Evolutionary conservation across 2,888 invertebrate genomes (phyloP), one percentile per base, ranked within the genome.

Genomic region (Linyphia triangularis): DNA sequence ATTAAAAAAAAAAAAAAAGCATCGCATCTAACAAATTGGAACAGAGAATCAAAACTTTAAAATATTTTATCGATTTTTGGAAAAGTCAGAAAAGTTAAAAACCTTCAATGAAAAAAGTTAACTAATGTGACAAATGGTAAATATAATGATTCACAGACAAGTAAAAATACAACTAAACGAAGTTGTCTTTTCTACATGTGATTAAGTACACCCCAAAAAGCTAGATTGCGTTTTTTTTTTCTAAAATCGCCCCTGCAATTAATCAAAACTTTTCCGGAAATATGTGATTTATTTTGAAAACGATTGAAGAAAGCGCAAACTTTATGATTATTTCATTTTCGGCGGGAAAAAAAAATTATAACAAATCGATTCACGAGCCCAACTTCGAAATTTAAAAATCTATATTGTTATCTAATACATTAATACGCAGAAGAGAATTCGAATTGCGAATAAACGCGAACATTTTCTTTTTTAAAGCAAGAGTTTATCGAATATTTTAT

Each of bases 211-310:
- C 72, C n/a, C n/a, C 30, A 73, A 86, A 86, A 79, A 81, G 33
- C 28, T 67, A 19, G 26, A 28, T 30, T 30, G 22, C 30, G 43
- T 63, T 57, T 65, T 69, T 81, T 86, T 33, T 79, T 13, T n/a
- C 9, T 37, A n/a, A 37, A 72, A 86, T 86, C 79, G 79, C 81
- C 69, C 59, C 24, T 79, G 73, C 59, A 86, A 86, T 86, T 82
- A 86, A 86, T 86, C 86, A 86, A 81, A 86, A 86, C 63, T 86
- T 75, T 40, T 40, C 63, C 86, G 86, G 86, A 86, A 86, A 59
- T 65, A 43, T 65, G 57, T 75, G 81, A 86, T 86, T 73, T 79
- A 81, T 81, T 86, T 75, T 26, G 73, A 59, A 86, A 73, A 67
- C 72, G 57, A 75, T 67, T 86, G 86, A 86, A 86, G 86, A 81